These are phyloP conservation scores for Thrips palmi DNA, from an alignment of 1,140 invertebrate species.

Conservation along the genomic window DNA sequence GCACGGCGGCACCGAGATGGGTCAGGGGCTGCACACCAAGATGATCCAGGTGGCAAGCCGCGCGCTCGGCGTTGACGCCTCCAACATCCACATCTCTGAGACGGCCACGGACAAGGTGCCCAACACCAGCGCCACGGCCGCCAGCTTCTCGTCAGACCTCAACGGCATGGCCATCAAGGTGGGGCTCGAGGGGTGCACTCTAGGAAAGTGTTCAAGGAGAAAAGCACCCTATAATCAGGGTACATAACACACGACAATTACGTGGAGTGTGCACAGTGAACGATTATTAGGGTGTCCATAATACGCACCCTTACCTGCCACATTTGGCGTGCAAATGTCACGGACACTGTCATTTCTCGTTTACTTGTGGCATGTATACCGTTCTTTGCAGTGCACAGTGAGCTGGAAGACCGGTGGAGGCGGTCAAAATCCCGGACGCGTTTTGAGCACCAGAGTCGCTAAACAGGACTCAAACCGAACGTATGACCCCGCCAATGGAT, in stretches of 20 bases:
- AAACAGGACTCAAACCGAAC: no score
- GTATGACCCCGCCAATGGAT: no score
- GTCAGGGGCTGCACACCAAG: slow-evolving; percentile 89
- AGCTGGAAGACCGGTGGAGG: no score
- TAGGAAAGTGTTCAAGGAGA: slow-evolving; percentile 23
- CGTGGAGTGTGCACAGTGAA: slow-evolving; percentile 30
- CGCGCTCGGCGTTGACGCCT: slow-evolving; percentile 47
- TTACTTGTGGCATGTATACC: no score
- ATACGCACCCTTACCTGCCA: no score
- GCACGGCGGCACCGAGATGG: slow-evolving; percentile 90
- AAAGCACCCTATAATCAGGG: no score
- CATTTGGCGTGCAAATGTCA: no score
- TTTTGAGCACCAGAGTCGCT: no score
- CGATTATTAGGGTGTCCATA: slow-evolving; percentile 34
- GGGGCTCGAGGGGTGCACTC: slow-evolving; percentile 13
- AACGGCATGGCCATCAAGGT: slow-evolving; percentile 88
- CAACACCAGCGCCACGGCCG: slow-evolving; percentile 83
- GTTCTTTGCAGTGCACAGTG: no score
- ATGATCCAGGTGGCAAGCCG: slow-evolving; percentile 59
- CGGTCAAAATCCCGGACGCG: no score
- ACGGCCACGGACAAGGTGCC: slow-evolving; percentile 86
- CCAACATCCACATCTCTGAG: slow-evolving; percentile 73
- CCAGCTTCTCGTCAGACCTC: slow-evolving; percentile 77
- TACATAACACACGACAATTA: slow-evolving; percentile 28
- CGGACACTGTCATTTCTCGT: no score